phyloP scores from a whole-genome alignment of 2,797 vertebrate species.

The Crypturellus tataupa region DNA sequence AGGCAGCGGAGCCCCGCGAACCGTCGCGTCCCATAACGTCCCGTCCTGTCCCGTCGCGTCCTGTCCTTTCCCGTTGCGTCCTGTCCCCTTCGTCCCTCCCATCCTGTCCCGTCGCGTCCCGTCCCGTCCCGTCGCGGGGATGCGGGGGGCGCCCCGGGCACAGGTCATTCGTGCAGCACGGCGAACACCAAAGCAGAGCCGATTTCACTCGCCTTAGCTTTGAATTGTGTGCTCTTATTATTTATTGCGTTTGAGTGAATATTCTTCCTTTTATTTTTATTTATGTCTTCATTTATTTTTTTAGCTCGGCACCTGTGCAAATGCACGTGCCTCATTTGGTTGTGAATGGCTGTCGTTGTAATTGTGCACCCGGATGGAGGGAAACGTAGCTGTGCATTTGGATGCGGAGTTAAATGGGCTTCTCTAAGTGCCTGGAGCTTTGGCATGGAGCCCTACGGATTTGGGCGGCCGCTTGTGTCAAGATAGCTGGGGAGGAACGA shows the following conservation, averaged over 20 bases:
- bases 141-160: too few relatives aligned
- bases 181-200: neutral
- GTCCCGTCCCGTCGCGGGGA: neutral
- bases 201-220: neutral
- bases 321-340: neutral
- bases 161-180: too few relatives aligned
- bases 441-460: neutral
- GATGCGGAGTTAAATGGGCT: rapidly evolving
- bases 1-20: neutral
- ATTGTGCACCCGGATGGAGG: neutral
- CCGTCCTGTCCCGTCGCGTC: neutral
- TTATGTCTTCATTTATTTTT: too few relatives aligned
- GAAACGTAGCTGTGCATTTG: neutral
- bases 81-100: neutral
- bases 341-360: neutral
- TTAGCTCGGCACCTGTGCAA: neutral
- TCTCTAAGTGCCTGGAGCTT: neutral
- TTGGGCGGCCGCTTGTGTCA: neutral
- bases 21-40: neutral
- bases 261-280: too few relatives aligned
- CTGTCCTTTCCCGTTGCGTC: neutral
- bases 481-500: neutral
- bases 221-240: too few relatives aligned
- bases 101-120: neutral
- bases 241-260: too few relatives aligned